Evolutionary conservation across 2,113 vertebrate species (phyloP).

Genomic region (Ochotona princeps): DNA sequence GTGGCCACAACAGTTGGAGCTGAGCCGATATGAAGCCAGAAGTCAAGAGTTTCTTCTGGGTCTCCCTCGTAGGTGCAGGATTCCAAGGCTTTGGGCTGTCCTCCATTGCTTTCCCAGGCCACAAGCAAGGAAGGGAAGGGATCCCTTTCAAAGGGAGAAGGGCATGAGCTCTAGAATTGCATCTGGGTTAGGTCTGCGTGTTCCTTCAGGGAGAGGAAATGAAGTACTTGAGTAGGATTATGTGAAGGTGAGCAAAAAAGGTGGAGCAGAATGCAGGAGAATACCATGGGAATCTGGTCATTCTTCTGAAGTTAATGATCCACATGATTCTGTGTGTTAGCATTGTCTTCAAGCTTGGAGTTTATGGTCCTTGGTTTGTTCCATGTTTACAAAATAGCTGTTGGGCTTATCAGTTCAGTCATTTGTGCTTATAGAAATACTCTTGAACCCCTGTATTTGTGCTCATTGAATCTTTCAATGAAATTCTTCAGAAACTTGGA

Average conservation of each 20-base stretch:
- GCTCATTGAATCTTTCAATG: conserved; percentile 35
- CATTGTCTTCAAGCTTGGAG: neutral
- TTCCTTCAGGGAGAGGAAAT: neutral
- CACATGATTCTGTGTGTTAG: neutral
- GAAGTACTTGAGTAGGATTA: neutral
- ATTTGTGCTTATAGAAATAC: neutral
- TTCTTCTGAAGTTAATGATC: conserved; percentile 54
- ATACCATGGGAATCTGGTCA: neutral
- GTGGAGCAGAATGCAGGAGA: neutral
- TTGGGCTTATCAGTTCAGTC: neutral
- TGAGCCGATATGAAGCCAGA: too few relatives aligned
- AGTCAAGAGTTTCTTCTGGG: too few relatives aligned
- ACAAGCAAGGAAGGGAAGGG: too few relatives aligned
- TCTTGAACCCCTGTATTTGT: neutral
- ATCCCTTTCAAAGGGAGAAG: neutral
- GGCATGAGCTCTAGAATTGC: neutral
- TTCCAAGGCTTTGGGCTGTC: too few relatives aligned
- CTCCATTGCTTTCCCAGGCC: too few relatives aligned
- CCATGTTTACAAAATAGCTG: conserved; percentile 1
- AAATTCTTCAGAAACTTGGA: conserved; percentile 37
- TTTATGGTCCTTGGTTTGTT: conserved; percentile 19
- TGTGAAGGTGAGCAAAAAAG: neutral
- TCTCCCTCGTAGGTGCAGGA: too few relatives aligned
- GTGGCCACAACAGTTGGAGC: too few relatives aligned
- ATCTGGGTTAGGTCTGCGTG: neutral